Base-by-base conservation (phyloP, 92 coral and sea anemone genomes). In the Epizoanthus stellaris region DNA sequence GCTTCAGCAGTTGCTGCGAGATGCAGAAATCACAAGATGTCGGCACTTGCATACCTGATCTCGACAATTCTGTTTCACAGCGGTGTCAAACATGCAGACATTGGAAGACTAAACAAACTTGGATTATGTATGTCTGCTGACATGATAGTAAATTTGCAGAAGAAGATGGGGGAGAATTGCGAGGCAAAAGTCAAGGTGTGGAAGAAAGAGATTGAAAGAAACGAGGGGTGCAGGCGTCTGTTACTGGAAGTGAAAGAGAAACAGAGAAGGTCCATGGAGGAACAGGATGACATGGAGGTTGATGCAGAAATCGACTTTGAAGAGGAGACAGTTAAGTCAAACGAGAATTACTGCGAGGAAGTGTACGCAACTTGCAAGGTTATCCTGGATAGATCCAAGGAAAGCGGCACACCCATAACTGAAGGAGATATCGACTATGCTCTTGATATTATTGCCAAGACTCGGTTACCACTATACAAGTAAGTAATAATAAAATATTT, bases 21-120 rank as follows among this genome's bases (percentile, higher is more conserved):
- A 64, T 88, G 89, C 77, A 83, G 91, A 66, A 91, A 91, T 67
- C 87, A 64, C 1, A 91, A 89, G 39, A 91, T 91, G 89, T 83
- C 91, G 0, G 89, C 89, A 57, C 67, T 91, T 43, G 74, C 89
- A 5, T 87, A 87, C 62, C 82, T 82, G 13, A 72, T 87, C 4
- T 90, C 93, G 11, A 43, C 88, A 23, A 36, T 87, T 61, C 67
- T 90, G 54, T 87, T 87, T 70, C 86, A 90, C 60, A 87, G 93
- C 64, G 86, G 91, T 34, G 93, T 77, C 42, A 90, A 87, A 20
- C 71, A 77, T 19, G 70, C 80, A 40, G 91, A 90, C 86, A 75
- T 90, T n/a, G 69, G 57, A 40, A 71, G 82, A 15, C 69, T 90
- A 49, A 84, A 90, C 65, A 90, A 90, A 67, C 67, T 90, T n/a